These are phyloP conservation scores for Emydoidea blandingii DNA, from an alignment of 2,797 vertebrate genomes.

Conservation along the genomic window DNA sequence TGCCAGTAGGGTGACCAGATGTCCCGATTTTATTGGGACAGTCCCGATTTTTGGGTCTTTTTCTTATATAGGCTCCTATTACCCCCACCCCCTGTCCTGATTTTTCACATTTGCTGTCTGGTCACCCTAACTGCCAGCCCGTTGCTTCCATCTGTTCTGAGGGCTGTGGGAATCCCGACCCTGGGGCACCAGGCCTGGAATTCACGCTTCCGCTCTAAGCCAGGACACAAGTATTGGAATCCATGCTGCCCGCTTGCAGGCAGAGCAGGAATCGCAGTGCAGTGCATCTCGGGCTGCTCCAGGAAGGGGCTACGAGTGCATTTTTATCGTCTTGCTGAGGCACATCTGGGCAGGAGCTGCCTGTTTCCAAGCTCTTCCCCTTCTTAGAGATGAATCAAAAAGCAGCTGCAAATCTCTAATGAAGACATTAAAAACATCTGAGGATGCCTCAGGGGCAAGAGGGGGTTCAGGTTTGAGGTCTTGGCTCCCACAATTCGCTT, in stretches of 20 bases:
- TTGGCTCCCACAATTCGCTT: constrained; percentile 54
- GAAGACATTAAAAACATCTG: constrained; percentile 4
- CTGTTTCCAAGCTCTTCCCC: neutral
- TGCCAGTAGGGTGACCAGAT: too few relatives aligned
- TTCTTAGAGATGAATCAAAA: constrained; percentile 19
- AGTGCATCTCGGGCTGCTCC: fast-evolving
- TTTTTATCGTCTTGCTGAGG: neutral
- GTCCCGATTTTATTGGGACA: too few relatives aligned
- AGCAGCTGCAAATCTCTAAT: constrained; percentile 32
- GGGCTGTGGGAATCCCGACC: neutral
- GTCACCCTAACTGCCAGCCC: neutral
- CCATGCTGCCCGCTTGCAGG: constrained; percentile 33
- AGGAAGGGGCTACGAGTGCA: fast-evolving
- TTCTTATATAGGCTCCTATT: too few relatives aligned
- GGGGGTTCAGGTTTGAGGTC: constrained; percentile 60
- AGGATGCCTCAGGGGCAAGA: neutral
- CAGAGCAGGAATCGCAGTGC: fast-evolving
- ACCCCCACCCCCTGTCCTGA: too few relatives aligned
- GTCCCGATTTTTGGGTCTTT: too few relatives aligned
- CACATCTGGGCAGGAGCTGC: neutral
- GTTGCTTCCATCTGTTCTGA: neutral
- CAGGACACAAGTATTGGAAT: neutral
- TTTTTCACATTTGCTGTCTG: too few relatives aligned
- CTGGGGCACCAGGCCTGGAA: neutral
- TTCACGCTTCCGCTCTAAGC: neutral